Base-by-base conservation (phyloP, 2,797 vertebrate genomes). In the Dallia pectoralis region DNA sequence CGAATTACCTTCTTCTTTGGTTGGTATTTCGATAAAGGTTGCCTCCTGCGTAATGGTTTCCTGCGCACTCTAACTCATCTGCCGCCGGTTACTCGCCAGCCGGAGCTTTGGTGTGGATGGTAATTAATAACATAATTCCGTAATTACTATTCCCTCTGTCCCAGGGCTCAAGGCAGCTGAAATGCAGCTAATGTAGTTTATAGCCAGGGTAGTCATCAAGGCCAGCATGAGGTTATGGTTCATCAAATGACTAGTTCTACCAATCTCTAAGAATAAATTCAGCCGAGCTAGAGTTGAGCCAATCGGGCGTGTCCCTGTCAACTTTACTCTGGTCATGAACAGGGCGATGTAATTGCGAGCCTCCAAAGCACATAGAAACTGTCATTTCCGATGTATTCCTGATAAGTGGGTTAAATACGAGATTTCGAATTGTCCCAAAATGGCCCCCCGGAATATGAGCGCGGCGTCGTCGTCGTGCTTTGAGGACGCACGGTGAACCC, bases 81-180 rank as follows among this genome's bases (percentile, higher is more conserved):
- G 40, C 44, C 4, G 29, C 51, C 29, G 11, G 68, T n/a, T 51
- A 18, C 68, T 16, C 12, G 15, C 18, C 48, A 32, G 68, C 65
- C 11, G n/a, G 70, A 74, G 68, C 30, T 4, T 18, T 7, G 72
- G 71, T 67, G 59, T 67, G 49, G 72, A 67, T 22, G 67, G 72
- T 77, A 70, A 73, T 71, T 40, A 66, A 77, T 82, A 75, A 73
- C 63, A 71, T 67, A 27, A 11, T 27, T 70, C 61, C 75, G 18
- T 79, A 74, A 81, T 83, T 75, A 63, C 72, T 18, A 4, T 9
- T 66, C 72, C 64, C 51, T 75, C 72, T 56, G 67, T 56, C 72
- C 77, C 67, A 25, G 51, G 25, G 77, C 70, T 74, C 53, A 61
- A 29, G 48, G 53, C 12, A 11, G 75, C 15, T 14, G 67, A 32